A percentile compares a stretch with the other conserved stretches of the same genome.
Evolutionary conservation across 2,797 vertebrate genomes (phyloP).

Genomic region (Phoeniculus purpureus): DNA sequence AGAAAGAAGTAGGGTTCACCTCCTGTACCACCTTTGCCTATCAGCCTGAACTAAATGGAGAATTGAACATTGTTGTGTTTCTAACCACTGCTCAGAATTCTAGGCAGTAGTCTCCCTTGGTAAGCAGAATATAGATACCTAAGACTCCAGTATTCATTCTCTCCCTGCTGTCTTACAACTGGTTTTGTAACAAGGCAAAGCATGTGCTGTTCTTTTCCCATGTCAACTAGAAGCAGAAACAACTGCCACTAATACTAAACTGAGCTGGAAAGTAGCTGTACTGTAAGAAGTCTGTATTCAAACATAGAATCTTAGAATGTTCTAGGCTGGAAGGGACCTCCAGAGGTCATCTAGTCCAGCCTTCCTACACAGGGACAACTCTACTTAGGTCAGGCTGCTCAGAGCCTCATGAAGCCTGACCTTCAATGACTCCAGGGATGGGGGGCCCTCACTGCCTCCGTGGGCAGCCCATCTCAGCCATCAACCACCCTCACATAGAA

Average conservation of each 20-base stretch:
- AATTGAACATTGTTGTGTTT: neutral
- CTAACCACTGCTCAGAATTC: neutral
- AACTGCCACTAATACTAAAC: neutral
- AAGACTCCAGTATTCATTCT: neutral
- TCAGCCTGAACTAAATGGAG: neutral
- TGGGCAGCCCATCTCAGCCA: no score
- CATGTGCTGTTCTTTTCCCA: neutral
- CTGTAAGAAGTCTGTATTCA: neutral
- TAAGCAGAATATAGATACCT: neutral
- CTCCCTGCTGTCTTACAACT: neutral
- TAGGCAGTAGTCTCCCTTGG: neutral
- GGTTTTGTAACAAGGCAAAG: neutral
- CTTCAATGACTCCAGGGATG: no score
- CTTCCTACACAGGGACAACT: no score
- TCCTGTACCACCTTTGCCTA: neutral
- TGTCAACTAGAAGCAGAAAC: neutral
- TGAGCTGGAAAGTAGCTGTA: neutral
- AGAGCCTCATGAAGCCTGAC: no score
- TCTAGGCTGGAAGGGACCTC: no score
- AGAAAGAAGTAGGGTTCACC: neutral
- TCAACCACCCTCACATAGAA: no score
- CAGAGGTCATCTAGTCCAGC: no score
- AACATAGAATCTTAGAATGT: neutral
- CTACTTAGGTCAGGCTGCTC: no score
- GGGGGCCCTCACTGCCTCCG: no score